Evolutionary conservation across 2,113 vertebrate species (phyloP).

Genomic region (Pseudorhombus dupliciocellatus): DNA sequence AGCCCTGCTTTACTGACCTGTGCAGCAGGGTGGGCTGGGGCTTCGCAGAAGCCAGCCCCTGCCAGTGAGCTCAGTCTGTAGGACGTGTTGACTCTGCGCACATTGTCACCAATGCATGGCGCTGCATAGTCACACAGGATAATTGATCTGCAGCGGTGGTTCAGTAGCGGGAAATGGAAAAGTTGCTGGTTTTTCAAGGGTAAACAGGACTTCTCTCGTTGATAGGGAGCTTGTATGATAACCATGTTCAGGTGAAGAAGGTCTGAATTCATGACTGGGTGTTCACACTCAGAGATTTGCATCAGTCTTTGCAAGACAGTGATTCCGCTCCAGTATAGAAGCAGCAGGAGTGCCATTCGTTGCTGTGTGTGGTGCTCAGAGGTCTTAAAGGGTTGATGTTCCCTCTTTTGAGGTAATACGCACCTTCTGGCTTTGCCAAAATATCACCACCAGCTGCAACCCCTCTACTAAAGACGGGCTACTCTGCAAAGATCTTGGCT

Average conservation of each 20-base stretch:
- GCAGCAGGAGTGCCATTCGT: not conserved
- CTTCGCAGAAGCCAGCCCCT: constrained; percentile 47
- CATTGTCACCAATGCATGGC: constrained; percentile 80
- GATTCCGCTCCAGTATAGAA: constrained; percentile 2
- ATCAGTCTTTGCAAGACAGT: not conserved
- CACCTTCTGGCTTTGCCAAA: not conserved
- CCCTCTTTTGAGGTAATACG: constrained; percentile 5
- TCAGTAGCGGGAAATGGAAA: constrained; percentile 74
- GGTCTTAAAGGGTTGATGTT: not conserved
- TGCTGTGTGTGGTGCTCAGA: not conserved
- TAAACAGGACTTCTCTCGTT: constrained; percentile 75
- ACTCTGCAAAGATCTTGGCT: constrained; percentile 67
- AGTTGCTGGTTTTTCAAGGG: constrained; percentile 80
- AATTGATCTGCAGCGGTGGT: constrained; percentile 69
- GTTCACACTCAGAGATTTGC: constrained; percentile 7
- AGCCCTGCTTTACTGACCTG: constrained; percentile 35
- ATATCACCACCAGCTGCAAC: constrained; percentile 54
- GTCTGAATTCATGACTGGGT: constrained; percentile 51
- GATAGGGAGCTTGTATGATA: constrained; percentile 63
- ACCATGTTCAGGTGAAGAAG: constrained; percentile 53
- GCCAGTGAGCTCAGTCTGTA: constrained; percentile 61
- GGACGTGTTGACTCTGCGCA: constrained; percentile 81
- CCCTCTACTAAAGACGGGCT: constrained; percentile 45
- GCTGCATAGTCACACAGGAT: constrained; percentile 84
- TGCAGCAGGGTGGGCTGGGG: constrained; percentile 11